phyloP scores from a whole-genome alignment of 2,888 invertebrate genomes.

The Ornithoptera priamus region DNA sequence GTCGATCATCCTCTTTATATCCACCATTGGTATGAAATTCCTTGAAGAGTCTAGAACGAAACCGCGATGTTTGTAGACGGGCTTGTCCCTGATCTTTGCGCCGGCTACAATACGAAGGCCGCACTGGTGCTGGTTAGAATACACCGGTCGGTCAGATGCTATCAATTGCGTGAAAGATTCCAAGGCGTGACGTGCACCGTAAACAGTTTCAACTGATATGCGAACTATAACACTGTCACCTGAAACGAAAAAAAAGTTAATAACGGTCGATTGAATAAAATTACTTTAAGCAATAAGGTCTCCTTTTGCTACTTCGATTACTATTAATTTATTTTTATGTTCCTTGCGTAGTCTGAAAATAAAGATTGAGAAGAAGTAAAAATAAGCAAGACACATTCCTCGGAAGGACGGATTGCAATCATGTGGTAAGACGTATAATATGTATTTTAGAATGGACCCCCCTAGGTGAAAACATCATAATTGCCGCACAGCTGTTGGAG shows the following conservation, averaged over 20 bases:
- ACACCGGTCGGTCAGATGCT: conserved; percentile 53
- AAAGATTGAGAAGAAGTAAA: no score
- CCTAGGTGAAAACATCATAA: no score
- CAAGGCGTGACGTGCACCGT: conserved; percentile 87
- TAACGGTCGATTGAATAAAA: background rate
- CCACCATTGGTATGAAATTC: conserved; percentile 88
- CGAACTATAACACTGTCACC: conserved; percentile 75
- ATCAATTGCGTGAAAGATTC: conserved; percentile 88
- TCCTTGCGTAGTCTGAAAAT: no score
- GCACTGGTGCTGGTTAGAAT: conserved; percentile 50
- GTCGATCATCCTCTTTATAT: conserved; percentile 86
- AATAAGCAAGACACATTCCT: no score
- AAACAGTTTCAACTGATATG: conserved; percentile 82
- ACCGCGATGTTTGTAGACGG: conserved; percentile 91
- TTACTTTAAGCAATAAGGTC: no score
- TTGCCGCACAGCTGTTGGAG: no score
- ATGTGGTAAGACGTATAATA: no score
- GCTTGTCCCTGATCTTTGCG: conserved; percentile 86
- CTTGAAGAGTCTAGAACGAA: conserved; percentile 93
- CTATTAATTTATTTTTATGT: no score
- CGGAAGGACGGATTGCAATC: no score
- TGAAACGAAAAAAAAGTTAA: conserved; percentile 37
- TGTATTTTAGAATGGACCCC: no score
- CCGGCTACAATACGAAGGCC: conserved; percentile 82
- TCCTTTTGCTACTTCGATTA: no score